A percentile compares a stretch with the other conserved stretches of the same genome.
These are phyloP conservation scores for Venusia cambrica DNA, from an alignment of 2,888 invertebrate genomes.

Conservation along the genomic window DNA sequence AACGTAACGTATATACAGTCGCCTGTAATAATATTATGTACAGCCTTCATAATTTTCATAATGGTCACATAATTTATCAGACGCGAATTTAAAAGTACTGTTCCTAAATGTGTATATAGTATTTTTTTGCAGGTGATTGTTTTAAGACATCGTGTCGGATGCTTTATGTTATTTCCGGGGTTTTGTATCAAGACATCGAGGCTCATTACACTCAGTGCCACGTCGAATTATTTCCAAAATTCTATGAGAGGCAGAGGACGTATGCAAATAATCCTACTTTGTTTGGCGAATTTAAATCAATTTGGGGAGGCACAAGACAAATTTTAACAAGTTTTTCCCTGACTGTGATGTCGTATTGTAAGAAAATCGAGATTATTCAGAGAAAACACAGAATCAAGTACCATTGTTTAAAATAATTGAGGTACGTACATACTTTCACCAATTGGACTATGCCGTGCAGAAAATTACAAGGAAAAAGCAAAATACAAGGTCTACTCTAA, in stretches of 20 bases:
- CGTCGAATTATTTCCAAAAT: slow-evolving; percentile 33
- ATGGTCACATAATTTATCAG: too few relatives aligned
- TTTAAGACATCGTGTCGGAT: slow-evolving; percentile 6
- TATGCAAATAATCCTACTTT: slow-evolving; percentile 31
- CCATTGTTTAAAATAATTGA: too few relatives aligned
- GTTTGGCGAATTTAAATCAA: slow-evolving; percentile 24
- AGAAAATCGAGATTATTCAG: too few relatives aligned
- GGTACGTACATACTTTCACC: too few relatives aligned
- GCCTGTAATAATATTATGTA: too few relatives aligned
- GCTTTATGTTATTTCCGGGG: neutral
- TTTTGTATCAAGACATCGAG: slow-evolving; percentile 34
- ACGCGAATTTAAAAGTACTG: too few relatives aligned
- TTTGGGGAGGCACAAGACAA: slow-evolving; percentile 15
- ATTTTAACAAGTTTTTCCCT: slow-evolving; percentile 12
- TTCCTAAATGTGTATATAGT: too few relatives aligned
- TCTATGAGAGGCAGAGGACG: slow-evolving; percentile 26
- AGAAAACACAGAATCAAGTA: too few relatives aligned
- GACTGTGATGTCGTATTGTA: slow-evolving; percentile 11
- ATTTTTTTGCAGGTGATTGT: too few relatives aligned
- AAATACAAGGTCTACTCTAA: slow-evolving; percentile 18
- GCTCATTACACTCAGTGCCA: slow-evolving; percentile 38
- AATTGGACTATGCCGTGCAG: too few relatives aligned
- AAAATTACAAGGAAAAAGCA: slow-evolving; percentile 9
- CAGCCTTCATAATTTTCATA: too few relatives aligned
- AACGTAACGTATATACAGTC: too few relatives aligned